These are phyloP conservation scores for Eucidaris tribuloides DNA, from an alignment of 35 echinoderm and acorn worm species.

Conservation along the genomic window DNA sequence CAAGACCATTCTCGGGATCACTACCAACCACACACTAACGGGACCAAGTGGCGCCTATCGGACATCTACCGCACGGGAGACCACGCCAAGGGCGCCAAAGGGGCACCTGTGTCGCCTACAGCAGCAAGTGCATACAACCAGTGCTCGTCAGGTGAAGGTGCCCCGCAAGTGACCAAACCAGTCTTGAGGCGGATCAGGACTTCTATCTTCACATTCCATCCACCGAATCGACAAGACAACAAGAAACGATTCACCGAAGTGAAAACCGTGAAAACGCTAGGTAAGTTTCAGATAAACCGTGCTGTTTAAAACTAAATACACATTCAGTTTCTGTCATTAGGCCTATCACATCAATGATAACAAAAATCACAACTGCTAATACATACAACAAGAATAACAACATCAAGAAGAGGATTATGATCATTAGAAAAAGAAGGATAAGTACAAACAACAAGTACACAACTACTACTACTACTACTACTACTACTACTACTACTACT, in stretches of 20 bases:
- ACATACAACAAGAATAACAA: no score
- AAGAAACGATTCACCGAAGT: slow-evolving; percentile 9
- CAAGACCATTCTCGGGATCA: background rate
- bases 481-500: no score
- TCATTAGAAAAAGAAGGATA: no score
- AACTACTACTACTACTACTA: no score
- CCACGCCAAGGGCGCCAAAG: background rate
- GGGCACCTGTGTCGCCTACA: background rate
- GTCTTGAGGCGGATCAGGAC: background rate
- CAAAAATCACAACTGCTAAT: no score
- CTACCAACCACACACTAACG: background rate
- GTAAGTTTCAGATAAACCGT: no score
- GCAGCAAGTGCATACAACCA: background rate
- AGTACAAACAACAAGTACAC: no score
- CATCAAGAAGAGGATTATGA: no score
- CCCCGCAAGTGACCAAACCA: background rate
- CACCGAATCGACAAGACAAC: background rate
- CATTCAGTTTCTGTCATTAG: no score
- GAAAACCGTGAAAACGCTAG: slow-evolving; percentile 76
- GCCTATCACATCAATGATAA: no score
- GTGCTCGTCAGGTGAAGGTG: background rate
- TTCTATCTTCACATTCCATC: slow-evolving; percentile 25
- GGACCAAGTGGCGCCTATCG: background rate
- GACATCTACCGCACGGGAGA: background rate
- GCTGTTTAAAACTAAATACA: no score